A percentile compares a stretch with the other conserved stretches of the same genome.
phyloP scores from a whole-genome alignment of 2,797 vertebrate genomes.

The Aulostomus chinensis region DNA sequence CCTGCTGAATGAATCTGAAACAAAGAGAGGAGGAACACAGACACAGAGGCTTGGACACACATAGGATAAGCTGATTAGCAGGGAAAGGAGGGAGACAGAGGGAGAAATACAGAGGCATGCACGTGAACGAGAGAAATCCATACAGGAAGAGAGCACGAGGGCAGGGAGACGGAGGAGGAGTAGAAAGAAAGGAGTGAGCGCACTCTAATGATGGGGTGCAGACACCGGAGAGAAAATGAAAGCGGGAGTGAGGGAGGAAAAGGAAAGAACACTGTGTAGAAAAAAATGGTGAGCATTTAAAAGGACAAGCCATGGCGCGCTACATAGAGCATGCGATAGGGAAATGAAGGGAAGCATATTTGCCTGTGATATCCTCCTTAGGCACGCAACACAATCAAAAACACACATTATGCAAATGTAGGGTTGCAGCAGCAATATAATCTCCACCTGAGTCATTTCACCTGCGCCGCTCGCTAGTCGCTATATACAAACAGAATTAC shows the following conservation, averaged over 20 bases:
- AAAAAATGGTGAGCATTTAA: slow-evolving; percentile 33
- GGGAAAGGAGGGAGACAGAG: slow-evolving; percentile 49
- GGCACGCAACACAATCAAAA: slow-evolving; percentile 53
- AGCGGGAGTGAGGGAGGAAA: slow-evolving; percentile 48
- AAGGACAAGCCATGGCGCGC: too few relatives aligned
- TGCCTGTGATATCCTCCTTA: slow-evolving; percentile 61
- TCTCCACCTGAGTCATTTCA: slow-evolving; percentile 62
- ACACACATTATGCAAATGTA: slow-evolving; percentile 68
- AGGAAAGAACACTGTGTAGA: slow-evolving; percentile 78
- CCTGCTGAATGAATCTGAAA: slow-evolving; percentile 79
- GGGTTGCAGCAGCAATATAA: slow-evolving; percentile 31
- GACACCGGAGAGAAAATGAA: slow-evolving; percentile 49
- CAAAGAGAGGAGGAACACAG: slow-evolving; percentile 44
- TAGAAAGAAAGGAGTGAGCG: slow-evolving; percentile 16
- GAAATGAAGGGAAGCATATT: slow-evolving; percentile 45
- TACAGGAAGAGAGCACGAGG: slow-evolving; percentile 57
- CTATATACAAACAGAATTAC: slow-evolving; percentile 58
- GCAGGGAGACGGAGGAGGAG: slow-evolving; percentile 32
- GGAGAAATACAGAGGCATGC: slow-evolving; percentile 44
- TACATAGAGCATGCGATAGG: too few relatives aligned
- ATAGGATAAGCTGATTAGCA: slow-evolving; percentile 81
- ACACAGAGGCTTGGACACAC: slow-evolving; percentile 49
- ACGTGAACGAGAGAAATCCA: slow-evolving; percentile 54
- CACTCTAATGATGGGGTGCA: slow-evolving; percentile 58
- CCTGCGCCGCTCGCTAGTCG: slow-evolving; percentile 45